Evolutionary conservation across 2,113 vertebrate species (phyloP).

Genomic region (Serilophus lunatus): DNA sequence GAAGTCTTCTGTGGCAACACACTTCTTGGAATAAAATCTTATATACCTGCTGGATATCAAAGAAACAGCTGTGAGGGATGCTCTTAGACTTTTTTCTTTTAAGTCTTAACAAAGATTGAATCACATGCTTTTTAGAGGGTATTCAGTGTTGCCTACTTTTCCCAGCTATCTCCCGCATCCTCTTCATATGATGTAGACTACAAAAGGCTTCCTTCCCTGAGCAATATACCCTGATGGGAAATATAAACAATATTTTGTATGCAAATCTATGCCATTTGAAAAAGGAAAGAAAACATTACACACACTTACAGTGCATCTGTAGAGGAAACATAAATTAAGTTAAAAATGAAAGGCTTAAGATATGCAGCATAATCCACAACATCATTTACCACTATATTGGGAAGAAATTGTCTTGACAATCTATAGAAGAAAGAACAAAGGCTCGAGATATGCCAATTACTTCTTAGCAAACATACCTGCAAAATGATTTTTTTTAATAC

Average conservation of each 20-base stretch:
- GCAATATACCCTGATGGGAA: not conserved
- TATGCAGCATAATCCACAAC: not conserved
- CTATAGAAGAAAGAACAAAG: not conserved
- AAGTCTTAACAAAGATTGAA: not conserved
- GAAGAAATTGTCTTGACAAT: not conserved
- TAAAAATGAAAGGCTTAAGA: not conserved
- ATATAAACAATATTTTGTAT: not conserved
- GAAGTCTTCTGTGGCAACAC: not conserved
- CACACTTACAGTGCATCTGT: not conserved
- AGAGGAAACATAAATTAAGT: not conserved
- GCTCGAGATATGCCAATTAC: not conserved
- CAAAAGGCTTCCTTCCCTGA: not conserved
- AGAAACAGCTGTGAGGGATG: conserved; percentile 28
- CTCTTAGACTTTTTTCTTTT: not conserved
- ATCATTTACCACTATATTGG: not conserved
- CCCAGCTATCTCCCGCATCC: not conserved
- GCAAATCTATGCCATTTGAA: not conserved
- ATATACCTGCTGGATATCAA: conserved; percentile 27
- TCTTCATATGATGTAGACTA: not conserved
- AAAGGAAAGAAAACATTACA: not conserved
- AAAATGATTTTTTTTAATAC: not conserved
- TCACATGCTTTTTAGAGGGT: not conserved
- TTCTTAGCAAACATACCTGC: not conserved
- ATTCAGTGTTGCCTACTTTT: not conserved
- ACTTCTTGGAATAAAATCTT: not conserved